Evolutionary conservation across 2,797 vertebrate species (phyloP), one percentile per base, ranked within the genome.

Genomic region (Microtus obscurus): DNA sequence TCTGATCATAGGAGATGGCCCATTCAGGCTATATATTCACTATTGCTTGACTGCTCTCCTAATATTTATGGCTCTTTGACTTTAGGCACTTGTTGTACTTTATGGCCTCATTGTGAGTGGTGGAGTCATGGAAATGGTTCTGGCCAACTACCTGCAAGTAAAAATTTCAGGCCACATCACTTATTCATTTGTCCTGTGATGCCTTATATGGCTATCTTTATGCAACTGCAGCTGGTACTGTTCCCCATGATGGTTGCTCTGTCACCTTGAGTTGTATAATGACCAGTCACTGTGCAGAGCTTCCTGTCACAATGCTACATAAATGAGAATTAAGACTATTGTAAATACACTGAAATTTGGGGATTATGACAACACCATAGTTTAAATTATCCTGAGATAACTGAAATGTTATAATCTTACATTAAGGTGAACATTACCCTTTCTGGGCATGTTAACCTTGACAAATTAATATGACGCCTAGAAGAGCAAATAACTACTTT

Each of bases 371-470:
- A 89, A 92, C 5, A 89, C 17, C 13, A 93, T 56, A 29, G 87
- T 83, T 29, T 95, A 94, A 78, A 87, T 73, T 73, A 73, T 73
- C n/a, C 23, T 82, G 19, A 85, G 59, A 87, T 1, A 83, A 87
- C 16, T 82, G 16, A 95, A 92, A 82, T 78, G 69, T n/a, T 93
- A 82, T 89, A 89, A 92, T 61, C 81, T 86, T 92, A 87, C 13
- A 80, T 5, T 69, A 48, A 73, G 0, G 65, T 76, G 23, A 77
- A 81, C 90, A 91, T 83, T 94, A 74, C 27, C 65, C 4, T 34
- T 89, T 73, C 27, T 73, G 31, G 6, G 1, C 77, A 74, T 79
- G 78, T 27, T 87, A 73, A 31, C 63, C 43, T 56, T 61, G 61
- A 40, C 61, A 95, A 95, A 95, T 91, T 86, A 91, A 76, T 78